Conservation (phyloP, 2,888 invertebrate genomes). For the Meganola albula region DNA sequence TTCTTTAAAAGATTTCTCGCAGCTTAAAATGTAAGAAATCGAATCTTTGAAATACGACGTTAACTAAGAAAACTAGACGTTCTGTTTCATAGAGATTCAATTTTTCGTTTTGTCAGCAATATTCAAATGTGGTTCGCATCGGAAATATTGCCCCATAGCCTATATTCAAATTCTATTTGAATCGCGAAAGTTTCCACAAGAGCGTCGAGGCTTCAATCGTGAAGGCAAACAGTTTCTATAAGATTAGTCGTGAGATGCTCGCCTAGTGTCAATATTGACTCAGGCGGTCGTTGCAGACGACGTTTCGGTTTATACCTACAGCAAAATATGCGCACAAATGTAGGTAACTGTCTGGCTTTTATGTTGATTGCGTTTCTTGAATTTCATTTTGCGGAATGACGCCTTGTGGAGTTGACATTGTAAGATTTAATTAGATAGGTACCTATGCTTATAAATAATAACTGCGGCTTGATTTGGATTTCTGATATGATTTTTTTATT, state of each 20-base stretch:
- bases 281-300: conserved; percentile 34
- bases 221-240: conserved; percentile 71
- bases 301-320: conserved; percentile 17
- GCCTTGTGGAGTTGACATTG: conserved; percentile 11
- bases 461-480: no score
- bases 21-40: no score
- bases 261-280: conserved; percentile 64
- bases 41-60: no score
- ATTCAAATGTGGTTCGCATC: conserved; percentile 57
- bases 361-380: conserved; percentile 18
- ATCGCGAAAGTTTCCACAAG: conserved; percentile 31
- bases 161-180: conserved; percentile 69
- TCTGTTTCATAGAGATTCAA: no score
- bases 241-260: conserved; percentile 69
- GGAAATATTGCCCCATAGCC: conserved; percentile 67
- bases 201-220: conserved; percentile 63
- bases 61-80: no score
- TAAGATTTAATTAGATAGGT: background rate
- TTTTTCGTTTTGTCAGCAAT: conserved; percentile 58
- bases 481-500: no score
- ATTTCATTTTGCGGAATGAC: conserved; percentile 21
- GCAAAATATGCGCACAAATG: conserved; percentile 24
- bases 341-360: conserved; percentile 23
- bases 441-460: background rate
- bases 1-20: no score